Evolutionary conservation across 2,113 vertebrate genomes (phyloP).

Genomic region (Pygoscelis adeliae): DNA sequence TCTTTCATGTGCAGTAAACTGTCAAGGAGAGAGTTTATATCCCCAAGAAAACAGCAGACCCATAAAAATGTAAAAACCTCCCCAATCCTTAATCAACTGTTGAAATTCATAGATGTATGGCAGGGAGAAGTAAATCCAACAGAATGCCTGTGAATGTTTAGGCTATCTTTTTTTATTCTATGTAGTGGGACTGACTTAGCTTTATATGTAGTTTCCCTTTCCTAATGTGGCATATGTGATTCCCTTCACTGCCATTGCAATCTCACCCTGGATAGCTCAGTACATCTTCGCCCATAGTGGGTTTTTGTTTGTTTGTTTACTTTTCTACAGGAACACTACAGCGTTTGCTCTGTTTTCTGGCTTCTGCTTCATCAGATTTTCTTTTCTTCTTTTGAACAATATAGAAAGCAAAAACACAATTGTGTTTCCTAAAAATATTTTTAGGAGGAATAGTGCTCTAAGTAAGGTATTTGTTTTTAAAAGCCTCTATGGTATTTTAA

Average conservation of each 20-base stretch:
- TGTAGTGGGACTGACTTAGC: background rate
- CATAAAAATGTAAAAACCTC: background rate
- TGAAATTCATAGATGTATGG: background rate
- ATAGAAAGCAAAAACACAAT: background rate
- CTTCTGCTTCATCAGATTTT: background rate
- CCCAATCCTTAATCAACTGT: background rate
- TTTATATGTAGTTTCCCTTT: background rate
- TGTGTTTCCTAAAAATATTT: background rate
- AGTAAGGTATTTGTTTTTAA: constrained; percentile 40
- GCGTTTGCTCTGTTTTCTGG: background rate
- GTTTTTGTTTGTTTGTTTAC: background rate
- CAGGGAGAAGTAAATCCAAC: background rate
- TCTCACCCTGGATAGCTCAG: background rate
- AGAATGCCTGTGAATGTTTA: background rate
- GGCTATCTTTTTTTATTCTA: background rate
- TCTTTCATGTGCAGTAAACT: background rate
- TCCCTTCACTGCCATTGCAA: background rate
- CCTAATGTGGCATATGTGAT: background rate
- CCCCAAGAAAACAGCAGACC: background rate
- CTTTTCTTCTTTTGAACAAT: constrained; percentile 4
- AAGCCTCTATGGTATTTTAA: background rate
- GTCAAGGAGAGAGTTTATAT: background rate
- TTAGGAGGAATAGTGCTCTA: background rate
- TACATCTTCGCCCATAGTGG: background rate
- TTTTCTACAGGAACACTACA: background rate